Evolutionary conservation across 2,888 invertebrate genomes (phyloP).

Genomic region (Pristionchus maxplancki): DNA sequence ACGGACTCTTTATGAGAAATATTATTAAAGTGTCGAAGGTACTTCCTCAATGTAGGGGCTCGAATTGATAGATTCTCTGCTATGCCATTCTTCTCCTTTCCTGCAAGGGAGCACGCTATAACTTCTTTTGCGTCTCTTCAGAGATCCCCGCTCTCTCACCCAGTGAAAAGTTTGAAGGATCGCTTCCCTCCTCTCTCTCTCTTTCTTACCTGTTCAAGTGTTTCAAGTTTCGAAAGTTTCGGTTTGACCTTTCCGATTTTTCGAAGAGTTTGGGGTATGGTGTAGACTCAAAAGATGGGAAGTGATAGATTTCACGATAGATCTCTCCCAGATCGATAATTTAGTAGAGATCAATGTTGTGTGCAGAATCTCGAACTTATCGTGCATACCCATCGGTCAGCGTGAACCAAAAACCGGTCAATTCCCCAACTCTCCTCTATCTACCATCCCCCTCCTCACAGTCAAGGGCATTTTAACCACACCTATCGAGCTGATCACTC

Average conservation of each 20-base stretch:
- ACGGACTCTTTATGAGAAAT: no score
- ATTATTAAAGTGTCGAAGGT: no score
- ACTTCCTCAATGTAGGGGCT: neutral
- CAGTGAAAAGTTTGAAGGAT: neutral
- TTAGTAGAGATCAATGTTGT: neutral
- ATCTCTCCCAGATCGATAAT: no score
- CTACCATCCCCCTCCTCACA: neutral
- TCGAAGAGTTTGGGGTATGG: neutral
- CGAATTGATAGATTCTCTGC: neutral
- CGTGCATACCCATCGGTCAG: neutral
- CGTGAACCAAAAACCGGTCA: conserved; percentile 23
- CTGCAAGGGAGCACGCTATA: neutral
- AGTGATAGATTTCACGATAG: no score
- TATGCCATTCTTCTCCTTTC: neutral
- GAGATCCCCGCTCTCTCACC: neutral
- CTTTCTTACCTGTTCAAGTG: neutral
- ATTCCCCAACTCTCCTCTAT: conserved; percentile 6
- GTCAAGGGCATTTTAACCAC: conserved; percentile 18
- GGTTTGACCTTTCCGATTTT: neutral
- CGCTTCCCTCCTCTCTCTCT: neutral
- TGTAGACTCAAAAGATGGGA: no score
- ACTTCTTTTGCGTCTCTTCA: neutral
- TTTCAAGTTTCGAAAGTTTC: neutral
- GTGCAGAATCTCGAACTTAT: conserved; percentile 21
- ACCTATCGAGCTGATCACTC: neutral